These are phyloP conservation scores for Ctenosaura bakeri DNA, from an alignment of 2,797 vertebrate genomes.

Conservation along the genomic window DNA sequence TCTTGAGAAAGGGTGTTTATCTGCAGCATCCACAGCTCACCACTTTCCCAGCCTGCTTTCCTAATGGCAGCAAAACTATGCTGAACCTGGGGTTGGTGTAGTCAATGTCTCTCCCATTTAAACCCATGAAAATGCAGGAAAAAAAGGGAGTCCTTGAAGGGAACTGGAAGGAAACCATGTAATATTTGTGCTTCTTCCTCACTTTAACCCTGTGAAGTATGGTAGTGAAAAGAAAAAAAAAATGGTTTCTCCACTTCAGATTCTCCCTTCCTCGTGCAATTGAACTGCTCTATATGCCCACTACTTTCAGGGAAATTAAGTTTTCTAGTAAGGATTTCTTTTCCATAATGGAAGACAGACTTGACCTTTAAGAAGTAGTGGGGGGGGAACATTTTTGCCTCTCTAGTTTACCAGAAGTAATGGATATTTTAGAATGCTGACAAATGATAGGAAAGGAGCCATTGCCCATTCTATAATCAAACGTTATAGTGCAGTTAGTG, in stretches of 20 bases:
- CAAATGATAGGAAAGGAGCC: slow-evolving; percentile 37
- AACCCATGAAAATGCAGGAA: neutral
- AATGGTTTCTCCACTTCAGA: neutral
- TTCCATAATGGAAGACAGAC: slow-evolving; percentile 18
- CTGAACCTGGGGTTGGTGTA: neutral
- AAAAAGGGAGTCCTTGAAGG: neutral
- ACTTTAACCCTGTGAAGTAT: neutral
- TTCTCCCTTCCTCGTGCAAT: neutral
- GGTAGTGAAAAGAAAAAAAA: neutral
- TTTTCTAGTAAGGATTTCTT: slow-evolving; percentile 20
- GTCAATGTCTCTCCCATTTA: neutral
- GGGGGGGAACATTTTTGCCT: slow-evolving; percentile 11
- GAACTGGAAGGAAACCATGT: neutral
- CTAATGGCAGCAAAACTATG: too few species aligned
- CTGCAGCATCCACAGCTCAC: too few species aligned
- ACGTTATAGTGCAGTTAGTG: neutral
- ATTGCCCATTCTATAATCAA: slow-evolving; percentile 27
- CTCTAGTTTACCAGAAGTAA: slow-evolving; percentile 37
- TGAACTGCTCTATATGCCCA: neutral
- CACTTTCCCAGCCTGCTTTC: too few species aligned
- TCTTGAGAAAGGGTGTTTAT: too few species aligned
- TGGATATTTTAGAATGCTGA: slow-evolving; percentile 43
- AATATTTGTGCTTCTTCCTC: neutral
- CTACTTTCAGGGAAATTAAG: slow-evolving; percentile 6
- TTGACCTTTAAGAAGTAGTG: slow-evolving; percentile 19